Conservation (phyloP, 2,888 invertebrate species). For the Agonopterix heracliana region DNA sequence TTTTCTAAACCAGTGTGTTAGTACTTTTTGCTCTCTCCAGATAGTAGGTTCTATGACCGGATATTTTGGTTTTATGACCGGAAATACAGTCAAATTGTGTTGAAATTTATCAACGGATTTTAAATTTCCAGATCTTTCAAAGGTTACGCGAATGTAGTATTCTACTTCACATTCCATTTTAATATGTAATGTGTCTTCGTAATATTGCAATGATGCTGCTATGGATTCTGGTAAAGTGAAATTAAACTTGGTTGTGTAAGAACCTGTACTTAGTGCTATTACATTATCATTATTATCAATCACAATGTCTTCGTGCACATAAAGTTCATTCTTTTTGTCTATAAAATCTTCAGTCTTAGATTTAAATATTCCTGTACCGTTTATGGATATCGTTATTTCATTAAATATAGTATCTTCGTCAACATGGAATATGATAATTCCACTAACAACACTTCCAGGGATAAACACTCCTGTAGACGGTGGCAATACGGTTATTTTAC, state of each 20-base stretch:
- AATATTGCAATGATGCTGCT: conserved; percentile 17
- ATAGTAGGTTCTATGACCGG: conserved; percentile 15
- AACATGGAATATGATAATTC: conserved; percentile 31
- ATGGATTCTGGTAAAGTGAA: conserved; percentile 21
- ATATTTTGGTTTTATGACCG: conserved; percentile 15
- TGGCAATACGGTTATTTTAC: conserved; percentile 30
- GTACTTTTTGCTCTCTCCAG: conserved; percentile 16
- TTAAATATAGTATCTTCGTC: conserved; percentile 28
- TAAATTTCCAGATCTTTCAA: conserved; percentile 19
- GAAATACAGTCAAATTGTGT: conserved; percentile 21
- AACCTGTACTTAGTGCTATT: conserved; percentile 6
- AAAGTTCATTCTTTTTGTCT: conserved; percentile 11
- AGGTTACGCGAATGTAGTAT: conserved; percentile 23
- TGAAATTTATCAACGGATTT: conserved; percentile 18
- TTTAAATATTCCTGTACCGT: conserved; percentile 15
- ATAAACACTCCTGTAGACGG: conserved; percentile 23
- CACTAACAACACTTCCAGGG: conserved; percentile 28
- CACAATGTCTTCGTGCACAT: conserved; percentile 11
- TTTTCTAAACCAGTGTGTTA: conserved; percentile 18
- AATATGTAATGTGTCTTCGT: conserved; percentile 1
- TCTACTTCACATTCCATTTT: conserved; percentile 16
- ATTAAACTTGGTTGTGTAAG: conserved; percentile 18
- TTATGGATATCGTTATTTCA: conserved; percentile 23
- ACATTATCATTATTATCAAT: conserved; percentile 8
- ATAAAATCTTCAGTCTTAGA: not conserved